Evolutionary conservation across 2,113 vertebrate species (phyloP), one percentile per base, ranked within the genome.

Genomic region (Pygathrix nemaeus): DNA sequence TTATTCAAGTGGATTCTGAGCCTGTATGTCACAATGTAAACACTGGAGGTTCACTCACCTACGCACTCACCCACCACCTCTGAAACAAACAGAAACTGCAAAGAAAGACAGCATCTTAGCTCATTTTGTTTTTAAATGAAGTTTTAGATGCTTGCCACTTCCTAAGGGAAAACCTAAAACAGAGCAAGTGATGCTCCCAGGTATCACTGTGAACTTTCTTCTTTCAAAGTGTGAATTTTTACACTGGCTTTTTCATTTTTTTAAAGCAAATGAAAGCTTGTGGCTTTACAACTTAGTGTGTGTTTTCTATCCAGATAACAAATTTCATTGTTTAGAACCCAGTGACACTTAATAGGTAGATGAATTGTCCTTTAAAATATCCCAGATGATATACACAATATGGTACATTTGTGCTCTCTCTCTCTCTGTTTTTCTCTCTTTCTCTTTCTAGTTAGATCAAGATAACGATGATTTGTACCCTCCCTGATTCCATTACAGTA

Each of bases 191-290:
- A 90, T 84, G 70, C 38, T 96, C 57, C 87, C 80, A 88, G 72
- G 55, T 92, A 78, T 90, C 90, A 96, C 93, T 97, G 97, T 96
- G 93, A 96, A 87, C 14, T 64, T 95, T 85, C 78, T 96, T 88
- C 66, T 93, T 97, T 90, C 61, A 89, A 94, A 43, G 35, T 86
- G 70, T 95, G 55, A 88, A 52, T 45, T 80, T 97, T 97, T 90
- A 93, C 50, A 70, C 72, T 78, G 78, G 16, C 32, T 88, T 90
- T 82, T 86, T 72, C 16, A 30, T 80, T 92, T 61, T 21, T 84
- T 73, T 84, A 43, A 32, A 94, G 80, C 81, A 92, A 83, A 84
- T 81, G 72, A 61, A 81, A n/a, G 11, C 20, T n/a, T 0, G 3
- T 85, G 12, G 40, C 73, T 96, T 87, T 40, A 32, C 76, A 55